Evolutionary conservation across 2,797 vertebrate genomes (phyloP).

Genomic region (Urosaurus nigricauda): DNA sequence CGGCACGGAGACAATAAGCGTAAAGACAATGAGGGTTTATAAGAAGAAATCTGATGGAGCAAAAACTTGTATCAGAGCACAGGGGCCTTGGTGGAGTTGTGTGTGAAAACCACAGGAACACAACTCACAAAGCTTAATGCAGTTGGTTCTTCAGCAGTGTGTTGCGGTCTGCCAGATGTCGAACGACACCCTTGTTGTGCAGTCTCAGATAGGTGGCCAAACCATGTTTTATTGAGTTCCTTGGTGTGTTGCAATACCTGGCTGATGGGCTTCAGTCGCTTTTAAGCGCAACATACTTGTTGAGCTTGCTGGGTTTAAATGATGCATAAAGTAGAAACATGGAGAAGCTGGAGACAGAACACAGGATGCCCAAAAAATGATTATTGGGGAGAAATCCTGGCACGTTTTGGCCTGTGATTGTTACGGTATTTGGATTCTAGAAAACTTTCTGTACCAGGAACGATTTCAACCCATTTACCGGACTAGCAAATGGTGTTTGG

Average conservation of each 20-base stretch:
- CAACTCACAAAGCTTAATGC: neutral
- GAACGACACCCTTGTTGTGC: neutral
- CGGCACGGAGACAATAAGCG: neutral
- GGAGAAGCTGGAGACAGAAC: too few species aligned
- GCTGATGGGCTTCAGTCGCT: neutral
- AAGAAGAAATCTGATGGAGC: too few species aligned
- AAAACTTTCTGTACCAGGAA: too few species aligned
- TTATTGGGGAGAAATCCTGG: too few species aligned
- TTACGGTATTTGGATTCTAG: too few species aligned
- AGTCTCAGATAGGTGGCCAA: neutral
- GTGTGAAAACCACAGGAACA: neutral
- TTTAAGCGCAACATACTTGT: neutral
- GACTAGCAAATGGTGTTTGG: too few species aligned
- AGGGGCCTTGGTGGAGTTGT: neutral
- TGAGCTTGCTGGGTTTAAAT: neutral
- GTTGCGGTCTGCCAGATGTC: neutral
- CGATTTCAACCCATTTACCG: too few species aligned
- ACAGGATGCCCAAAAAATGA: too few species aligned
- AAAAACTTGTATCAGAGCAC: neutral
- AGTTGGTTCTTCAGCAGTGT: neutral
- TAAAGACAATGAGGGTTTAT: too few species aligned
- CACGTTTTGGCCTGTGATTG: too few species aligned
- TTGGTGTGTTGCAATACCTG: neutral
- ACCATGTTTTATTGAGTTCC: too few species aligned
- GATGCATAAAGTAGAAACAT: neutral